Evolutionary conservation across 2,888 invertebrate genomes (phyloP).

Genomic region (Ethmia dodecea): DNA sequence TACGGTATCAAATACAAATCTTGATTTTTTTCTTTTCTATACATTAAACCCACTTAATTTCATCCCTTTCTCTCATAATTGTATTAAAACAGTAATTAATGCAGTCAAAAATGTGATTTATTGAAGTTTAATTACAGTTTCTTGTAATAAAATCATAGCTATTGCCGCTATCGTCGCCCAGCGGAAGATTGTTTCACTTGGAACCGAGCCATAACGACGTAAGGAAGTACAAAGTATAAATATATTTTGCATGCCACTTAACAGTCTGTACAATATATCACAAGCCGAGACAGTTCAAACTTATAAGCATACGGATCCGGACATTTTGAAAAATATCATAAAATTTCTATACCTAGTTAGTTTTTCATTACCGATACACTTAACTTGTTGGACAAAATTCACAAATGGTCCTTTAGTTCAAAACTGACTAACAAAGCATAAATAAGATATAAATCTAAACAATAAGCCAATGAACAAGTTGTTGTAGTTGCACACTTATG

Average conservation of each 20-base stretch:
- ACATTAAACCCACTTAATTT: not conserved
- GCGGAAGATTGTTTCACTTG: slow-evolving; percentile 74
- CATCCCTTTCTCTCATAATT: slow-evolving; percentile 15
- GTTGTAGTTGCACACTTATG: no score
- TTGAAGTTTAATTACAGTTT: slow-evolving; percentile 52
- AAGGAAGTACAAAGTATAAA: slow-evolving; percentile 74
- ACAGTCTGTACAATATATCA: slow-evolving; percentile 63
- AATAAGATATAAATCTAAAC: no score
- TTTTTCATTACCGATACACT: no score
- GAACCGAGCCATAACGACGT: slow-evolving; percentile 63
- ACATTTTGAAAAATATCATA: no score
- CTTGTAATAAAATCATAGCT: slow-evolving; percentile 58
- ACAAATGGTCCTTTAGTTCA: no score
- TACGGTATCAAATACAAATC: no score
- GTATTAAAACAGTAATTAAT: slow-evolving; percentile 18
- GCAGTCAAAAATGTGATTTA: slow-evolving; percentile 36
- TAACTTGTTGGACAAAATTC: no score
- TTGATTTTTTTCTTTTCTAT: no score
- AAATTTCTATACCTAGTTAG: no score
- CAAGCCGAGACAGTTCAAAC: slow-evolving; percentile 36
- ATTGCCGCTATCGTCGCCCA: slow-evolving; percentile 54
- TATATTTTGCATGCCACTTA: slow-evolving; percentile 76
- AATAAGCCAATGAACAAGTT: no score
- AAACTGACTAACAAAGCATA: no score
- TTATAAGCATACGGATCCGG: no score